Conservation (phyloP, 2,797 vertebrate species). For the Cercopithecus mitis region DNA sequence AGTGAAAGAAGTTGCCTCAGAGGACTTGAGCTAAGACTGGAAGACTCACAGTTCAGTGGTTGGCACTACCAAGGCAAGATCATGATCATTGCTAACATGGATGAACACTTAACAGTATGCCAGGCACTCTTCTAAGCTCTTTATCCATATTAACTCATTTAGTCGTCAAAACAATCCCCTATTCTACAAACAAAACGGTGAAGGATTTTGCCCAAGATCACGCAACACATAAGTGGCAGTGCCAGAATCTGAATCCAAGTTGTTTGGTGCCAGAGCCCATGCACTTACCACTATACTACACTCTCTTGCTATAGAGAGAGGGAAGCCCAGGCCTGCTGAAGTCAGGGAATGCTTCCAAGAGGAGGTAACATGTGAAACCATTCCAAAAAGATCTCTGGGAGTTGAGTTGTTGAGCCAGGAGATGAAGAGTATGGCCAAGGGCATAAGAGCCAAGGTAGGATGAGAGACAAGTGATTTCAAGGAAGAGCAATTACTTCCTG, state of each 20-base stretch:
- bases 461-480: background rate
- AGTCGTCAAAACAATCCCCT: background rate
- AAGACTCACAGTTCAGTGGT: background rate
- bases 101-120: background rate
- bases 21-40: background rate
- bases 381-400: background rate
- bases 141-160: background rate
- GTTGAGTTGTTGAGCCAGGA: background rate
- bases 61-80: rapidly evolving
- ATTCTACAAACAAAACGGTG: background rate
- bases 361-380: background rate
- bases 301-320: background rate
- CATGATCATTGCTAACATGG: background rate
- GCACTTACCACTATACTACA: too few relatives aligned
- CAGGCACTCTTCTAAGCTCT: background rate
- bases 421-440: background rate
- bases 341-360: background rate
- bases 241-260: background rate
- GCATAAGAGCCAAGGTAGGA: background rate
- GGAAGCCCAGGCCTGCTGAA: background rate
- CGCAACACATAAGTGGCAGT: background rate
- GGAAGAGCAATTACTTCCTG: background rate
- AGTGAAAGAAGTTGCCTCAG: background rate
- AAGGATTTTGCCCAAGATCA: background rate
- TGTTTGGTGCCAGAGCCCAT: background rate